phyloP scores from a whole-genome alignment of 2,113 vertebrate species.

The Rhipidura dahli region DNA sequence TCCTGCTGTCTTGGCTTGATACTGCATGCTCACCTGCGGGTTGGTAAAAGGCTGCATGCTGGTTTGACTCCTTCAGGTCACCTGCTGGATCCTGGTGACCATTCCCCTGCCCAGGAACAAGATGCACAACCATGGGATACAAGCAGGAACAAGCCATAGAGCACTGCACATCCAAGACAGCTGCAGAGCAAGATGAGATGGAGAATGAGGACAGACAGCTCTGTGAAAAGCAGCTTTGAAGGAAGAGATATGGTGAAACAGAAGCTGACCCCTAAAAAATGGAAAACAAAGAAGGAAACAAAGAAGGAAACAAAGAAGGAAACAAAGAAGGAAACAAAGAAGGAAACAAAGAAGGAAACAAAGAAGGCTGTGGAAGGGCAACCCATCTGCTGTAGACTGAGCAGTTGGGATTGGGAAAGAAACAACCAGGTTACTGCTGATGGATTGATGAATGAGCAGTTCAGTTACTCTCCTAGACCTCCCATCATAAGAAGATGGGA shows the following conservation, averaged over 20 bases:
- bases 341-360: not conserved
- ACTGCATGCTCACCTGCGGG: fast-evolving
- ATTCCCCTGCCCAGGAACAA: not conserved
- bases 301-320: not conserved
- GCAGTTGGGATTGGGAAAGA: not conserved
- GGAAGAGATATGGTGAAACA: not conserved
- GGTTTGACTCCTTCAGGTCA: not conserved
- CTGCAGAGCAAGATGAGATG: not conserved
- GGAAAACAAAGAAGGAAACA: not conserved
- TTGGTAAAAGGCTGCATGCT: not conserved
- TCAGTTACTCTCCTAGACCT: not conserved
- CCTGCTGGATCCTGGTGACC: not conserved
- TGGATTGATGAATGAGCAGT: not conserved
- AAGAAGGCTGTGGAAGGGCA: not conserved
- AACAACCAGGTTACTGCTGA: not conserved
- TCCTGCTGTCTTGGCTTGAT: not conserved
- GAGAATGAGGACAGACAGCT: not conserved
- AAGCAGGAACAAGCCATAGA: not conserved
- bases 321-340: not conserved
- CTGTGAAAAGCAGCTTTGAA: not conserved
- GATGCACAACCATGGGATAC: not conserved
- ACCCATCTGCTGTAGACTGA: not conserved
- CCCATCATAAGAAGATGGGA: not conserved
- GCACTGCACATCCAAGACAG: not conserved
- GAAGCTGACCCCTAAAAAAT: not conserved